These are phyloP conservation scores for Phoeniculus purpureus DNA, from an alignment of 2,797 vertebrate genomes.

Conservation along the genomic window DNA sequence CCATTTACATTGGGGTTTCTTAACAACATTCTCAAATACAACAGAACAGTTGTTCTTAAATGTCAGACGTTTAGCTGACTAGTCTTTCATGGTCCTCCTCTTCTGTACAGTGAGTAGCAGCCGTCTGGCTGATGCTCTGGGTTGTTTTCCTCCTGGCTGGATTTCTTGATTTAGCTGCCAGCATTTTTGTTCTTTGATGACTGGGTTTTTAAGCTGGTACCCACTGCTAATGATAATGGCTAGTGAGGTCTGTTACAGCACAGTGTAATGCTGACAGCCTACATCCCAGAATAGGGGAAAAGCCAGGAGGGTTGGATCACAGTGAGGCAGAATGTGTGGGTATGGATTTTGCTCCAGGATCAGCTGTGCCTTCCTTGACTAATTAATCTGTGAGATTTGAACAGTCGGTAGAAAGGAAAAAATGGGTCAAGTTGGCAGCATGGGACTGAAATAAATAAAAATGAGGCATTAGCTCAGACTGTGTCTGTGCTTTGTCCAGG, in stretches of 20 bases:
- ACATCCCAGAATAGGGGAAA: conserved; percentile 5
- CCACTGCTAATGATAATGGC: conserved; percentile 54
- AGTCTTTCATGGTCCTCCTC: background rate
- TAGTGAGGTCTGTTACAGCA: conserved; percentile 51
- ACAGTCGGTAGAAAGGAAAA: conserved; percentile 54
- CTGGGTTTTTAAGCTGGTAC: conserved; percentile 68
- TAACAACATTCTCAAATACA: background rate
- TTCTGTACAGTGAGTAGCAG: conserved; percentile 24
- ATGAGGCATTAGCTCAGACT: conserved; percentile 12
- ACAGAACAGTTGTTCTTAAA: conserved; percentile 24
- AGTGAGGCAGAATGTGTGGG: conserved; percentile 31
- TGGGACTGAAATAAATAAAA: conserved; percentile 60
- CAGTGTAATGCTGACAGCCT: conserved; percentile 2
- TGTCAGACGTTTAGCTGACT: conserved; percentile 39
- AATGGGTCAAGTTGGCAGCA: conserved; percentile 62
- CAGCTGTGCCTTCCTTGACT: conserved; percentile 60
- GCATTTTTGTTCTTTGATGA: conserved; percentile 66
- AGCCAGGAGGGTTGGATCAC: background rate
- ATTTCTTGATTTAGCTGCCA: conserved; percentile 62
- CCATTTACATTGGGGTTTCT: background rate
- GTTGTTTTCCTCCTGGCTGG: conserved; percentile 70
- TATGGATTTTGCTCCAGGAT: conserved; percentile 55
- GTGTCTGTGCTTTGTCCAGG: conserved; percentile 11
- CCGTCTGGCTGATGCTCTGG: conserved; percentile 54
- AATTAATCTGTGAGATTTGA: conserved; percentile 62